These are phyloP conservation scores for Paramisgurnus dabryanus DNA, from an alignment of 2,113 vertebrate genomes.

Conservation along the genomic window DNA sequence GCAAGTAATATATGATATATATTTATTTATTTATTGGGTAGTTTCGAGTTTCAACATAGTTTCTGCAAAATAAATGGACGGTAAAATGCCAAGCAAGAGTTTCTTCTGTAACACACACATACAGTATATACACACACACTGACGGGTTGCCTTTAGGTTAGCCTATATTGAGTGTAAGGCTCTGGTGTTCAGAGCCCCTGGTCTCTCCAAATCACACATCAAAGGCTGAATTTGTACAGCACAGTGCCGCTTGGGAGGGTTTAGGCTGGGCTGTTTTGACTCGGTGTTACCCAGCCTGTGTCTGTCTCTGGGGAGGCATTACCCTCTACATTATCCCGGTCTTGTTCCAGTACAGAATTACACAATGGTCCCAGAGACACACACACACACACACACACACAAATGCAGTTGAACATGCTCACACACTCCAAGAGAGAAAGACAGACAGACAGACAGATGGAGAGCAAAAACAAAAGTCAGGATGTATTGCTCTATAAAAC, in stretches of 20 bases:
- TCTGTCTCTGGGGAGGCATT: constrained; percentile 45
- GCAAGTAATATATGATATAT: no score
- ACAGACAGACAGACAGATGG: constrained; percentile 35
- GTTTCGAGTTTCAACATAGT: background rate
- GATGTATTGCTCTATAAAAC: no score
- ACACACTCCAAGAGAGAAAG: background rate
- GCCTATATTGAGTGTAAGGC: constrained; percentile 15
- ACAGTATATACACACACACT: constrained; percentile 18
- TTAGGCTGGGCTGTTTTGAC: constrained; percentile 34
- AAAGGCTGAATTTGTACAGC: constrained; percentile 87
- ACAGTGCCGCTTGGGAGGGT: constrained; percentile 67
- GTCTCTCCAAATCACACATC: constrained; percentile 82
- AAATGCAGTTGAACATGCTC: constrained; percentile 2
- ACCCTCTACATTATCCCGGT: constrained; percentile 54
- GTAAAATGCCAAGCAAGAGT: constrained; percentile 14
- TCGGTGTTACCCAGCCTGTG: constrained; percentile 19
- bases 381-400: constrained; percentile 17
- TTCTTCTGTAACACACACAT: constrained; percentile 2
- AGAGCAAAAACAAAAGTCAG: background rate
- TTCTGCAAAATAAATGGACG: background rate
- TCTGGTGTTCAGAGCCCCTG: constrained; percentile 36
- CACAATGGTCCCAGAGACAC: constrained; percentile 33
- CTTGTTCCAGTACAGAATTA: constrained; percentile 48
- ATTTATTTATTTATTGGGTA: no score
- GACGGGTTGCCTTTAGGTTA: constrained; percentile 18